Conservation (phyloP, 2,797 vertebrate genomes). For the Chrosomus eos region DNA sequence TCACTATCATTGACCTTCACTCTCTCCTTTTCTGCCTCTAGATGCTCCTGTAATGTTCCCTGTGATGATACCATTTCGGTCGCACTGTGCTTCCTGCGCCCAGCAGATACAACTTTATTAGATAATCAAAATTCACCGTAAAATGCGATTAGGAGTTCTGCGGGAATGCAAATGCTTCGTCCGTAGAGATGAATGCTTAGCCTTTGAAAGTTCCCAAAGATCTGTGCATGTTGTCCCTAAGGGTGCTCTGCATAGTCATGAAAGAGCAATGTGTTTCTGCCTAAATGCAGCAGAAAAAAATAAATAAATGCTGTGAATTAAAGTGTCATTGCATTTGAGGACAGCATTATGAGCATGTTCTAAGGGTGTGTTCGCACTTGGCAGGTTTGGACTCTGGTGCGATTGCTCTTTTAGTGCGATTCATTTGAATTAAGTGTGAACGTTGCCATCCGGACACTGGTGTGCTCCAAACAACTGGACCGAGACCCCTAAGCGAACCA, state of each 20-base stretch:
- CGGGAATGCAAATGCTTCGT: slow-evolving; percentile 6
- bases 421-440: neutral
- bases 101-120: slow-evolving; percentile 25
- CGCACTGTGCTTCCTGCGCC: neutral
- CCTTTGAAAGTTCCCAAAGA: slow-evolving; percentile 30
- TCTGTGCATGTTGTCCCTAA: slow-evolving; percentile 12
- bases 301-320: neutral
- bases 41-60: slow-evolving; percentile 4
- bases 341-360: no score
- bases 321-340: neutral
- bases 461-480: neutral
- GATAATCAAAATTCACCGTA: slow-evolving; percentile 27
- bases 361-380: neutral
- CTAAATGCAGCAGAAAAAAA: slow-evolving; percentile 1
- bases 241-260: slow-evolving; percentile 27
- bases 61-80: slow-evolving; percentile 11
- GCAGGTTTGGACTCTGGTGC: neutral
- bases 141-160: slow-evolving; percentile 28
- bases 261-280: slow-evolving; percentile 21
- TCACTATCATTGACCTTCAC: slow-evolving; percentile 34
- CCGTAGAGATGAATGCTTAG: slow-evolving; percentile 19
- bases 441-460: neutral
- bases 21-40: neutral
- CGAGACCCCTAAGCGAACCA: neutral
- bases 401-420: neutral